Evolutionary conservation across 2,888 invertebrate species (phyloP).

Genomic region (Nephrotoma appendiculata): DNA sequence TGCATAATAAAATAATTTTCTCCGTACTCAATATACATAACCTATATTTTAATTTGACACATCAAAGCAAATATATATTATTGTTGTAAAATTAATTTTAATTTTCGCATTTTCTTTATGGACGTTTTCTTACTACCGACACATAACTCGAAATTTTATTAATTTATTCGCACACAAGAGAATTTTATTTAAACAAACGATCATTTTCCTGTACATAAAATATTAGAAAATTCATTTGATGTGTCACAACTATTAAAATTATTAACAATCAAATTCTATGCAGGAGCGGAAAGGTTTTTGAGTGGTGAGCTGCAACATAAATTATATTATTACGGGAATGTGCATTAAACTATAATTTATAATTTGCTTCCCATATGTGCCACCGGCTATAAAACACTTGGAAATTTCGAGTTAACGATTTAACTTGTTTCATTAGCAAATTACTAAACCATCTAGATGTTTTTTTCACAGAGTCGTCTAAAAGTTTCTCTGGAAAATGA

Average conservation of each 20-base stretch:
- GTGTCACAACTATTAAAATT: background rate
- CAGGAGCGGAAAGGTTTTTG: no score
- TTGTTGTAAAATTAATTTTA: background rate
- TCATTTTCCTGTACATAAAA: background rate
- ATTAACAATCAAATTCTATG: no score
- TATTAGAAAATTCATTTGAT: background rate
- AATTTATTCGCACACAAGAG: background rate
- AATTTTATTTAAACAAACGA: background rate
- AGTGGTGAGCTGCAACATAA: background rate
- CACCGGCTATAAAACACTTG: no score
- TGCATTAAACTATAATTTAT: background rate
- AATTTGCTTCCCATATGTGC: no score
- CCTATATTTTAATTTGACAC: background rate
- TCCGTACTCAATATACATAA: background rate
- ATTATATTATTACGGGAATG: background rate
- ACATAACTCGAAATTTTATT: background rate
- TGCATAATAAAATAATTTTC: background rate
- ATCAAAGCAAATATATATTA: background rate
- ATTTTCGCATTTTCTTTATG: background rate
- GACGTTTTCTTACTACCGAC: background rate
- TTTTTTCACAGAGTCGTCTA: no score
- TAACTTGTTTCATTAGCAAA: no score
- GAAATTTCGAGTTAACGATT: no score
- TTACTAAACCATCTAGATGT: no score
- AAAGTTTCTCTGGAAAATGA: no score